Percentiles rank a stretch among this genome's conserved stretches.
Evolutionary conservation across 2,797 vertebrate species (phyloP).

Genomic region (Zalophus californianus): DNA sequence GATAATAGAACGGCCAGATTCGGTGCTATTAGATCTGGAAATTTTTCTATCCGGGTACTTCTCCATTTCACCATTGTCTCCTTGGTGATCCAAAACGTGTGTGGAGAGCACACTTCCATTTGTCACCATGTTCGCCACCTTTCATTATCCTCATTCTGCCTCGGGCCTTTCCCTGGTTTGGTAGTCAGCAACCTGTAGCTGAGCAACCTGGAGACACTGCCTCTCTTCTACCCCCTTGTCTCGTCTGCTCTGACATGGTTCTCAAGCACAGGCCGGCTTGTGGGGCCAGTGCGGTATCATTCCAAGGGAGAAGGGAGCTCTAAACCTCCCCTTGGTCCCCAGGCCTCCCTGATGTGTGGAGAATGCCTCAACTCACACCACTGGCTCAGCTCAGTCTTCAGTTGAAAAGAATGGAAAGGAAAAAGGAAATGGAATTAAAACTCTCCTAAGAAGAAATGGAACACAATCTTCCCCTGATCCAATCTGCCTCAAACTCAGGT

Average conservation of each 20-base stretch:
- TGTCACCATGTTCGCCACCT: too few relatives aligned
- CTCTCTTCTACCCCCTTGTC: neutral
- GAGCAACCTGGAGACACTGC: neutral
- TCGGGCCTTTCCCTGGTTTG: neutral
- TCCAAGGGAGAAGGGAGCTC: neutral
- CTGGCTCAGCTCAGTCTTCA: neutral
- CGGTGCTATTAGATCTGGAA: neutral
- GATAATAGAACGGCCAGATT: neutral
- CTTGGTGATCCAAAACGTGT: accelerated
- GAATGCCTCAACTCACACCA: neutral
- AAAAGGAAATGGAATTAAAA: slow-evolving; percentile 18
- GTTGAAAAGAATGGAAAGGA: neutral
- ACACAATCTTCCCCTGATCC: neutral
- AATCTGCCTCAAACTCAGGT: neutral
- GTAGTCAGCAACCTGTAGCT: neutral
- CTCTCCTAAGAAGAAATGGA: neutral
- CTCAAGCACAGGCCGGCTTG: neutral
- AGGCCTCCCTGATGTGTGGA: neutral
- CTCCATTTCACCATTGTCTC: neutral
- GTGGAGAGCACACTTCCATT: neutral
- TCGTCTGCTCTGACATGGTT: neutral
- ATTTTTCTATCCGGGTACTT: neutral
- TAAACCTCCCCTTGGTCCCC: neutral
- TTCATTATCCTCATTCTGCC: neutral
- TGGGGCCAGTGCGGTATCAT: too few relatives aligned